These are phyloP conservation scores for Malacoctenus gilli DNA, from an alignment of 2,797 vertebrate species.

Conservation along the genomic window DNA sequence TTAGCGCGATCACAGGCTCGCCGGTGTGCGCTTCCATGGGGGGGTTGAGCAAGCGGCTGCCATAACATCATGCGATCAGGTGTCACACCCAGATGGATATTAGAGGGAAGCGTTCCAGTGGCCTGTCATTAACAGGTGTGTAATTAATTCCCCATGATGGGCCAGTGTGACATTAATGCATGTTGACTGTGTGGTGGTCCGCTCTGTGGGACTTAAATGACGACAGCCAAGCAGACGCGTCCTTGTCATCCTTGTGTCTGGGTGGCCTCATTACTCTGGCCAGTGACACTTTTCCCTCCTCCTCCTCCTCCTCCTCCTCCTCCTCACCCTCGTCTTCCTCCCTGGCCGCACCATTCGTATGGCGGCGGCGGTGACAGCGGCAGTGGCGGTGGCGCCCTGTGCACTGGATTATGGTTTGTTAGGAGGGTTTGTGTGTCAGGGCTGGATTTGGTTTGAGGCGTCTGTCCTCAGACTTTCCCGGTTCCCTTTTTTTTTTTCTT, in stretches of 20 bases:
- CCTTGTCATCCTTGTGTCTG: constrained; percentile 79
- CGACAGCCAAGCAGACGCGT: constrained; percentile 77
- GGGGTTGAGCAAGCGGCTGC: constrained; percentile 36
- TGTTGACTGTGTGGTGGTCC: constrained; percentile 71
- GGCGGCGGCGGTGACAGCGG: no score
- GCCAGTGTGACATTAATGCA: constrained; percentile 77
- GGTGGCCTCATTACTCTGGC: constrained; percentile 75
- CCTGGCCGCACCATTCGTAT: no score
- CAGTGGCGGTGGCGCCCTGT: constrained; percentile 18
- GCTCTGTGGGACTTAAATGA: constrained; percentile 79
- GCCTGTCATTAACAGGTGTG: constrained; percentile 81
- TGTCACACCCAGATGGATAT: constrained; percentile 71
- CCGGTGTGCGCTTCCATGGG: constrained; percentile 34
- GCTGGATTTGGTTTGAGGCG: constrained; percentile 41
- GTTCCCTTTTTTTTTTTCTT: no score
- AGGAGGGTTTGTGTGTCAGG: constrained; percentile 27
- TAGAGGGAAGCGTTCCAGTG: constrained; percentile 64
- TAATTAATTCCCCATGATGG: constrained; percentile 82
- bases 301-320: constrained; percentile 20
- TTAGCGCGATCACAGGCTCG: constrained; percentile 51
- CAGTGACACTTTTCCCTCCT: constrained; percentile 51
- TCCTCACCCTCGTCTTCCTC: constrained; percentile 21
- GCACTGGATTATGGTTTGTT: constrained; percentile 30
- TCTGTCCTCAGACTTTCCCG: constrained; percentile 26
- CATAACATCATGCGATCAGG: constrained; percentile 45